Base-by-base conservation (phyloP, 1,140 invertebrate species). In the Paramacrobiotus metropolitanus region DNA sequence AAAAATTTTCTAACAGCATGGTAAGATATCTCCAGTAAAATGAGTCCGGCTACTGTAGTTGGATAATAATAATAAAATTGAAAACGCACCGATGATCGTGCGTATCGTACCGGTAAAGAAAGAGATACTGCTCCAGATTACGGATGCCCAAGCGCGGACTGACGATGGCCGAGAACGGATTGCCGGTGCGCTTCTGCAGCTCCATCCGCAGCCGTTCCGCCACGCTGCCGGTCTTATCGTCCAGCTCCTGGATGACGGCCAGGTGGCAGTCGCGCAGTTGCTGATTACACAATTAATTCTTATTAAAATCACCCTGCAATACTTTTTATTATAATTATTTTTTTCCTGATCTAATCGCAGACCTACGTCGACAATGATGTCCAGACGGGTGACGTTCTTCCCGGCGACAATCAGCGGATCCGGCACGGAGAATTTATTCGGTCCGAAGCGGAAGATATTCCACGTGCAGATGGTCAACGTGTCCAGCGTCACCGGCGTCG, bases 391-490 rank as follows among this genome's bases (percentile, higher is more conserved):
- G 48, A 55, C 48, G 28, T 55, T 55, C 15, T 20, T 15, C 24
- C 48, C 48, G 15, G 15, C 15, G 9, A 9, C 28, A 24, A 20
- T 4, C 9, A 55, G 48, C 24, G 24, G 15, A 55, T 55, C 48
- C 48, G 48, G 48, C 24, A 24, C 24, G 48, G 15, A 20, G 24
- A 55, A 55, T 28, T 55, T 55, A 15, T 15, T 9, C 15, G 48
- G 48, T 55, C 48, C 48, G 28, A 55, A 55, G 48, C 48, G 48
- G 24, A 55, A 55, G 28, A 55, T 55, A 55, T 55, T 55, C 48
- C 48, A 55, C 4, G 48, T 20, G 24, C 48, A 55, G 15, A 55
- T 20, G 15, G 28, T 24, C 48, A 55, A 40, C 9, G 34, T 9
- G n/a, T 15, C 34, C n/a, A 9, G 9, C 34, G 34, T 40, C 9